Evolutionary conservation across 1,140 invertebrate genomes (phyloP).

Genomic region (Platorchestia sp.): DNA sequence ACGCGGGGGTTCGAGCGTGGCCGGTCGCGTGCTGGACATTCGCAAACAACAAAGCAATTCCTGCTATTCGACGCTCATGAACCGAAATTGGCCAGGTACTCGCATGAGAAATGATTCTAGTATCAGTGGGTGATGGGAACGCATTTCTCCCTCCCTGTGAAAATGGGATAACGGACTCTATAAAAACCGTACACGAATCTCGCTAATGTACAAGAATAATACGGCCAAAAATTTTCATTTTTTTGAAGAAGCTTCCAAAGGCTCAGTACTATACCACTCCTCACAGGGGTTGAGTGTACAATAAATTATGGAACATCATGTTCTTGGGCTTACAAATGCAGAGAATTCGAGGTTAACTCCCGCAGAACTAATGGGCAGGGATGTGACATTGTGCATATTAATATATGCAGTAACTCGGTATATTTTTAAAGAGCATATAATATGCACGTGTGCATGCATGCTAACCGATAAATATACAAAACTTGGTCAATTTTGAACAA

Average conservation of each 20-base stretch:
- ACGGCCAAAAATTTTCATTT: not conserved
- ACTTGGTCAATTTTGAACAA: too few relatives aligned
- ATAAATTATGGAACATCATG: not conserved
- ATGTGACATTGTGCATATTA: too few relatives aligned
- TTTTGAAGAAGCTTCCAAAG: not conserved
- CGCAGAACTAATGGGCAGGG: not conserved
- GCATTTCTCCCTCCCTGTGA: not conserved
- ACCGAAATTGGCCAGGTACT: not conserved
- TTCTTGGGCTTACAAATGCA: not conserved
- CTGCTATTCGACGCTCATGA: not conserved
- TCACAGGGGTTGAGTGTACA: not conserved
- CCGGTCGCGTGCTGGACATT: not conserved
- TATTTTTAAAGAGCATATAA: too few relatives aligned
- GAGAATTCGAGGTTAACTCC: not conserved
- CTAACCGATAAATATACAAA: too few relatives aligned
- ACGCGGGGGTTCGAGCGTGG: not conserved
- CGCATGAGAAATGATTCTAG: not conserved
- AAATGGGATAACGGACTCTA: not conserved
- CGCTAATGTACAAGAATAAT: not conserved
- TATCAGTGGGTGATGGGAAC: not conserved
- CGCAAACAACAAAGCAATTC: not conserved
- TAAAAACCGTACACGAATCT: not conserved
- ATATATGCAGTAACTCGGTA: too few relatives aligned
- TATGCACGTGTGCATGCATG: too few relatives aligned
- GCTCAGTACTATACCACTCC: not conserved